A percentile compares a stretch with the other conserved stretches of the same genome.
Conservation (phyloP, 2,113 vertebrate genomes). For the Promerops cafer region DNA sequence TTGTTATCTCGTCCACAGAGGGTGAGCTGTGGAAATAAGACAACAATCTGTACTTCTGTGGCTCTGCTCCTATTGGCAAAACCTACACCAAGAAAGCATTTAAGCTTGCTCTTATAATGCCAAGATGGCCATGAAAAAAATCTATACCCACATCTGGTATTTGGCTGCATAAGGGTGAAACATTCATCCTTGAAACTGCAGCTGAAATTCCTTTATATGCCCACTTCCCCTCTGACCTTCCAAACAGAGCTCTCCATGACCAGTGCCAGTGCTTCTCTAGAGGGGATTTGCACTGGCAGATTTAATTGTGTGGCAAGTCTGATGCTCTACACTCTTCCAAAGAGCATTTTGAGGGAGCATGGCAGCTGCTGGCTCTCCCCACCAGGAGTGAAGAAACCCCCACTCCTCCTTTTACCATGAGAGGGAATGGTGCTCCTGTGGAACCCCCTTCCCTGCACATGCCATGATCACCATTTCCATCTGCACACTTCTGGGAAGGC, state of each 20-base stretch:
- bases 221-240: not conserved
- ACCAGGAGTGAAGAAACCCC: too few relatives aligned
- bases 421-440: not conserved
- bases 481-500: not conserved
- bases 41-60: not conserved
- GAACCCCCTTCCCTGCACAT: rapidly evolving
- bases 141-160: not conserved
- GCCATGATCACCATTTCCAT: not conserved
- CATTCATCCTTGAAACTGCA: not conserved
- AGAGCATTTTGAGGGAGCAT: not conserved
- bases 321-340: not conserved
- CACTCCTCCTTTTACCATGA: not conserved
- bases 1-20: not conserved
- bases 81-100: not conserved
- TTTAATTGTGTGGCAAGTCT: not conserved
- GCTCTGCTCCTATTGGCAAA: not conserved
- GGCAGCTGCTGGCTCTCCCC: not conserved
- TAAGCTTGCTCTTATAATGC: not conserved
- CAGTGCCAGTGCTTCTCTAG: not conserved
- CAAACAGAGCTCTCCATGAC: rapidly evolving
- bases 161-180: not conserved
- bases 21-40: not conserved
- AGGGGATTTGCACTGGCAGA: not conserved
- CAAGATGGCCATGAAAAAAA: not conserved
- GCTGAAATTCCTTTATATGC: not conserved